phyloP scores from a whole-genome alignment of 2,888 invertebrate genomes.

The Drosophila phalerata region DNA sequence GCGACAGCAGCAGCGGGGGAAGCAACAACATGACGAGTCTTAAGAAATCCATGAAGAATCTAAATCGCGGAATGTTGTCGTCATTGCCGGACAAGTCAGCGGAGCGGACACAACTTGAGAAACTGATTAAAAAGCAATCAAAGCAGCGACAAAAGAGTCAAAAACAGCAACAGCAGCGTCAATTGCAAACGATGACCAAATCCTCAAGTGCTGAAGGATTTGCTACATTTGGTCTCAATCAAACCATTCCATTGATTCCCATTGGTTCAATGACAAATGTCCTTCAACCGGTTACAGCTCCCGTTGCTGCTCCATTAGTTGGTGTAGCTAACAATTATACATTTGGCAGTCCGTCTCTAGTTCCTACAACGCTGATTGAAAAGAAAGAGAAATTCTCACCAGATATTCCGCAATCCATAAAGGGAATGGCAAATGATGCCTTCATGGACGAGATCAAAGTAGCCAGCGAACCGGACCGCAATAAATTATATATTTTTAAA shows the following conservation, averaged over 20 bases:
- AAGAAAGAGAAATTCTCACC: slow-evolving; percentile 3
- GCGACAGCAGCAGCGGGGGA: not conserved
- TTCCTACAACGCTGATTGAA: not conserved
- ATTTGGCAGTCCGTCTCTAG: not conserved
- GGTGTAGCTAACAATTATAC: not conserved
- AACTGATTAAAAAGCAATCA: slow-evolving; percentile 75
- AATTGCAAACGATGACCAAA: slow-evolving; percentile 12
- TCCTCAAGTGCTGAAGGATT: not conserved
- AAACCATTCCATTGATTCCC: not conserved
- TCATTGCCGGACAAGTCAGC: slow-evolving; percentile 39
- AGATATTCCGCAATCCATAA: not conserved
- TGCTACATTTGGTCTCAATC: not conserved
- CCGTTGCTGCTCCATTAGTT: not conserved
- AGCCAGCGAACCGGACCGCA: slow-evolving; percentile 92
- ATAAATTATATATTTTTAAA: slow-evolving; percentile 94
- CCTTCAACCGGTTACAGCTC: not conserved
- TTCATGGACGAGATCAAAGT: slow-evolving; percentile 86
- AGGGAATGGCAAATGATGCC: not conserved
- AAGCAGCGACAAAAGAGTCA: slow-evolving; percentile 72
- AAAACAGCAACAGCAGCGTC: slow-evolving; percentile 36
- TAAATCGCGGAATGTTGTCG: slow-evolving; percentile 36
- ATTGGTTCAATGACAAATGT: not conserved
- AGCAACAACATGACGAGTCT: slow-evolving; percentile 12
- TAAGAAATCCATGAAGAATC: slow-evolving; percentile 54
- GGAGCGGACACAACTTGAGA: slow-evolving; percentile 71